phyloP scores from a whole-genome alignment of 2,113 vertebrate species.

The Phylloscopus trochilus region DNA sequence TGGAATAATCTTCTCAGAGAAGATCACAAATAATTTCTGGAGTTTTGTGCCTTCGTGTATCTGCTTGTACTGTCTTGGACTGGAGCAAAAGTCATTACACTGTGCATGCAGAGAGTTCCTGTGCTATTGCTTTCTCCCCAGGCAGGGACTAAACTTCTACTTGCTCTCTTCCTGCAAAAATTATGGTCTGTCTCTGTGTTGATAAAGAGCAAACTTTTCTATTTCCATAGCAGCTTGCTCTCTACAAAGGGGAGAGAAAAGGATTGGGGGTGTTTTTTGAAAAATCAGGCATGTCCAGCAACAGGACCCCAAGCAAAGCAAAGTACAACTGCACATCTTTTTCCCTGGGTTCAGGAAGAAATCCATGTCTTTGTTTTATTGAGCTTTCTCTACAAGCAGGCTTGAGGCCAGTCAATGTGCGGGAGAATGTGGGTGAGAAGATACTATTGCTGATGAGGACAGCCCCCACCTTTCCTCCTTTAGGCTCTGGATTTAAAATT shows the following conservation, averaged over 20 bases:
- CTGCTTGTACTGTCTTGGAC: not conserved
- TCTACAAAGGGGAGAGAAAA: not conserved
- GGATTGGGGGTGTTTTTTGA: not conserved
- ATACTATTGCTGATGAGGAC: not conserved
- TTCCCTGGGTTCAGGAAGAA: not conserved
- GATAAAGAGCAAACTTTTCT: not conserved
- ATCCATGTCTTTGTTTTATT: not conserved
- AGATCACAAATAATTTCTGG: not conserved
- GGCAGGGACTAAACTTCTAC: not conserved
- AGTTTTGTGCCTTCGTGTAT: not conserved
- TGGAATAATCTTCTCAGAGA: not conserved
- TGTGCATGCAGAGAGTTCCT: not conserved
- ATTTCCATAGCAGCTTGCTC: not conserved
- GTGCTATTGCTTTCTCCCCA: not conserved
- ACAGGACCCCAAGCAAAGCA: not conserved
- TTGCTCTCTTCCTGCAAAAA: not conserved
- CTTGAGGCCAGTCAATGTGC: not conserved
- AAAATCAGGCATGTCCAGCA: not conserved
- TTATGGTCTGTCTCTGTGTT: not conserved
- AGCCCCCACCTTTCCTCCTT: slow-evolving; percentile 16
- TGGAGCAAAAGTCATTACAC: not conserved
- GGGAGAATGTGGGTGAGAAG: not conserved
- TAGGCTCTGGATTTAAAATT: slow-evolving; percentile 18
- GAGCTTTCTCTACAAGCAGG: not conserved
- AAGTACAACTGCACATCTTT: not conserved